A percentile compares a stretch with the other conserved stretches of the same genome.
phyloP scores from a whole-genome alignment of 2,888 invertebrate genomes.

The Axea sp. region DNA sequence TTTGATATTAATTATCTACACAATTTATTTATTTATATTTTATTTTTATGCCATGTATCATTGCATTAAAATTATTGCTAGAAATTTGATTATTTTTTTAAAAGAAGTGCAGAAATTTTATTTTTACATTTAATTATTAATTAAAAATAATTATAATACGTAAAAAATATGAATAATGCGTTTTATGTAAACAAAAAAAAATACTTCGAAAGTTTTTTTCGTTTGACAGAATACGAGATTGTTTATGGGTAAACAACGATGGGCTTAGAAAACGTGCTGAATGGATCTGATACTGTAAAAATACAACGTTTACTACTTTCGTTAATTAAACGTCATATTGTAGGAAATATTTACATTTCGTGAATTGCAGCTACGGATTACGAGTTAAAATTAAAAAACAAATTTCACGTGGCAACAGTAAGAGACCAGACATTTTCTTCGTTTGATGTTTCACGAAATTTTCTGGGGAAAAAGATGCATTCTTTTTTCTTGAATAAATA shows the following conservation, averaged over 20 bases:
- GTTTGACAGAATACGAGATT: too few species aligned
- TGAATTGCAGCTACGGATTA: slow-evolving; percentile 28
- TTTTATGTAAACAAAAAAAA: too few species aligned
- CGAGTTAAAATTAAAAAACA: slow-evolving; percentile 30
- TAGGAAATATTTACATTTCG: slow-evolving; percentile 39
- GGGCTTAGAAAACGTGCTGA: slow-evolving; percentile 2
- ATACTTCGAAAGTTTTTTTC: too few species aligned
- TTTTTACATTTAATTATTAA: too few species aligned
- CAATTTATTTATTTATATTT: too few species aligned
- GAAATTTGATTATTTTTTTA: too few species aligned
- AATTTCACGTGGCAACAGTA: slow-evolving; percentile 27
- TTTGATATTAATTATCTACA: too few species aligned
- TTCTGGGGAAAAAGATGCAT: slow-evolving; percentile 11
- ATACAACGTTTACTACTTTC: slow-evolving; percentile 41
- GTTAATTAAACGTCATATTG: slow-evolving; percentile 51
- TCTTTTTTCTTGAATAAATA: slow-evolving; percentile 41
- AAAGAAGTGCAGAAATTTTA: too few species aligned
- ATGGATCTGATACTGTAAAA: slow-evolving; percentile 11
- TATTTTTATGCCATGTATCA: too few species aligned
- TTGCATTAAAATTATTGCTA: too few species aligned
- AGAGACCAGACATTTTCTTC: slow-evolving; percentile 12
- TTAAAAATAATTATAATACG: too few species aligned
- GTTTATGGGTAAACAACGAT: slow-evolving; percentile 1
- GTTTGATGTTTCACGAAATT: slow-evolving; percentile 36
- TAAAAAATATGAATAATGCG: too few species aligned